Base-by-base conservation (phyloP, 2,113 vertebrate genomes). In the Gadus chalcogrammus region DNA sequence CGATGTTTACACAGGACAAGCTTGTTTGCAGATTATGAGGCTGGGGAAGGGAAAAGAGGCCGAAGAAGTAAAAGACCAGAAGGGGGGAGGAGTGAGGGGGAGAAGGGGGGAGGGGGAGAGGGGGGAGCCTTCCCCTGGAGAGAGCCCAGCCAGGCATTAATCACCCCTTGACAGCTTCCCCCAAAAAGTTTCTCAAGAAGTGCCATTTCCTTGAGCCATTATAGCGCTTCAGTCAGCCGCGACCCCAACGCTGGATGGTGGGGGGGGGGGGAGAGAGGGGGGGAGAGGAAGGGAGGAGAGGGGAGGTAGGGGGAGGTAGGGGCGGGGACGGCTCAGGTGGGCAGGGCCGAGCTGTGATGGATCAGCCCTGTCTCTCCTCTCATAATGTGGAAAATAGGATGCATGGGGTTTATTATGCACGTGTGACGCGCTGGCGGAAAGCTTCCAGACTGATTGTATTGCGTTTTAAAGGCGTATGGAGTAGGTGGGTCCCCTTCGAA, bases 221-320 rank as follows among this genome's bases (percentile, higher is more conserved):
- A 91, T 90, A 92, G 90, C 85, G 87, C 90, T 89, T 91, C 88
- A 89, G 70, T 92, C 88, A 91, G 88, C 90, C 86, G 88, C 84
- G 89, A 82, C 80, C 16, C 81, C 77, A 64, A 66, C 61, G 71
- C 70, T 81, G 74, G 82, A 83, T 80, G 73, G 79, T 83, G 60
- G 62, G 65, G 73, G 62, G 52, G 77, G 79, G 82, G n/a, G n/a
- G n/a, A n/a, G n/a, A n/a, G n/a, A n/a, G n/a, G n/a, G n/a, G n/a
- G n/a, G n/a, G 42, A 3, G 31, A 35, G 4, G 74, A 64, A 38
- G 77, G 79, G 82, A 38, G 11, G 15, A 8, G 18, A 24, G 18
- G 75, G 71, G 72, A 79, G 64, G 64, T 75, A 80, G 22, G 72
- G 15, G 64, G 75, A 78, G 56, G 71, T 75, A 52, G 69, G 69